Base-by-base conservation (phyloP, 2,113 vertebrate species). In the Callorhinus ursinus region DNA sequence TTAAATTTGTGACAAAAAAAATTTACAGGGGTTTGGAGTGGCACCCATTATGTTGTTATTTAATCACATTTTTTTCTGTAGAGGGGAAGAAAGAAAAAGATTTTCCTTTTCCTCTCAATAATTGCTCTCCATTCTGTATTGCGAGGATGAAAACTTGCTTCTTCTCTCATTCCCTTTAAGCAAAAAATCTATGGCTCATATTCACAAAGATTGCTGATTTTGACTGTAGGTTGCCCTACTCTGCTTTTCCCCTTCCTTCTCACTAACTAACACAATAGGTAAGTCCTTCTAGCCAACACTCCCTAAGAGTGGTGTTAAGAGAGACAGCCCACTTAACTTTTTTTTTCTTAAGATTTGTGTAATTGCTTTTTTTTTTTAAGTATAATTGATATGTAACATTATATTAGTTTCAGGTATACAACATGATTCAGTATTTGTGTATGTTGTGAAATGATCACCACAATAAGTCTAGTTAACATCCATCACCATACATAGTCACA, bases 131-230 rank as follows among this genome's bases (percentile, higher is more conserved):
- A 82, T 97, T 95, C 65, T 92, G 77, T 59, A 85, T 57, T 39
- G 81, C 88, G 33, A 95, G 39, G 90, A 94, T 95, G 80, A 94
- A 96, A 97, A 93, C 72, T 88, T 61, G 82, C 39, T 72, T 92
- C 65, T 57, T 90, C 93, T 77, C 74, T 95, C 59, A 28, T 42
- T 36, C 33, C 63, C 94, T 93, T 67, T 86, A 87, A 92, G 87
- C 97, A 97, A 76, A 42, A 63, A 90, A 59, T 95, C 39, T 3
- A 19, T 49, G 83, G 87, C 81, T 96, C 28, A 83, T 49, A 65
- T 79, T 74, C 57, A 89, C 19, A 51, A 80, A 79, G 61, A 61
- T 79, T 77, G 88, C 51, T 94, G 72, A 88, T 53, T 93, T 92
- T 96, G 90, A 94, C 49, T 74, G 83, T 84, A 49, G n/a, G 59